A percentile compares a stretch with the other conserved stretches of the same genome.
Evolutionary conservation across 2,113 vertebrate species (phyloP).

Genomic region (Hippocampus abdominalis): DNA sequence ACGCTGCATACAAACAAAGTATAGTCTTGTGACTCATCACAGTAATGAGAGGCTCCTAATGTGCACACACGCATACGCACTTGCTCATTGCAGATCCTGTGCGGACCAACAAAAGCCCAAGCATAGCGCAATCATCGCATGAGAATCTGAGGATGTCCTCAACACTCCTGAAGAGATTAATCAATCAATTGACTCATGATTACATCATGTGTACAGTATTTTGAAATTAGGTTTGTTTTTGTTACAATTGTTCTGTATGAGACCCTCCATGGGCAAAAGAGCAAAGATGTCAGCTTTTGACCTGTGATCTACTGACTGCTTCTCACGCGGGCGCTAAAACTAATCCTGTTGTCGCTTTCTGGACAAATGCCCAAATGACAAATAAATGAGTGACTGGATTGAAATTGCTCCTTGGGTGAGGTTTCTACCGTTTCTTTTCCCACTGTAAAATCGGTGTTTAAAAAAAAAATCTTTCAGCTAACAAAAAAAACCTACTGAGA

Average conservation of each 20-base stretch:
- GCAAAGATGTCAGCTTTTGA: conserved; percentile 14
- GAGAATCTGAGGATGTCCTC: conserved; percentile 2
- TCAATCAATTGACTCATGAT: neutral
- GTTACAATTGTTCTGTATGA: neutral
- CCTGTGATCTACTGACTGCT: conserved; percentile 14
- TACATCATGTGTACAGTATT: neutral
- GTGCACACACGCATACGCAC: neutral
- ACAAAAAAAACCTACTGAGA: neutral
- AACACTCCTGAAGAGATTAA: neutral
- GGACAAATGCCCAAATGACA: conserved; percentile 29
- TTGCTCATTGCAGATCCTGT: neutral
- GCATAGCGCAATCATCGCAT: neutral
- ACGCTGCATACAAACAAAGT: neutral
- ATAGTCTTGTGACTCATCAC: neutral
- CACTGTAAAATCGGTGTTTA: neutral
- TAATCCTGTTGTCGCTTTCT: conserved; percentile 10
- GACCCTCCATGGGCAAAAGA: conserved; percentile 20
- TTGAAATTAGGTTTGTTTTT: neutral
- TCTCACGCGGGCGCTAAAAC: conserved; percentile 18
- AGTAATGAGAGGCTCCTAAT: neutral
- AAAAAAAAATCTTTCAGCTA: neutral
- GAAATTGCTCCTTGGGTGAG: conserved; percentile 24
- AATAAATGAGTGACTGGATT: conserved; percentile 45
- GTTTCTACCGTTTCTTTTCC: neutral
- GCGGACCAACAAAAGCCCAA: neutral